Evolutionary conservation across 2,113 vertebrate species (phyloP), one percentile per base, ranked within the genome.

Genomic region (Corythaixoides concolor): DNA sequence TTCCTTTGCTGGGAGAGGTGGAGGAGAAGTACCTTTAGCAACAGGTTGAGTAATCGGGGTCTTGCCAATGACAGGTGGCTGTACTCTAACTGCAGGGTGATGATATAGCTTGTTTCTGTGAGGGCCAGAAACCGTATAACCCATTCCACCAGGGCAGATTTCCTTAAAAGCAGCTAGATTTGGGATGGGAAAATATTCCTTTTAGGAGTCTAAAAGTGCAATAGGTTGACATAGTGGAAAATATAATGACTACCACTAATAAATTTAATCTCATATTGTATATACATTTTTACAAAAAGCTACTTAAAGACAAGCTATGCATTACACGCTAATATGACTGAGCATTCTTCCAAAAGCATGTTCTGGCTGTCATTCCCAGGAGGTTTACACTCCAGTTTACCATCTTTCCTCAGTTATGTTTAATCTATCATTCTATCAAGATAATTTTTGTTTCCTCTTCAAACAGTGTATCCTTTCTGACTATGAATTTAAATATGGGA

Each of bases 101-200:
- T 98, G 98, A 97, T 98, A 97, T 98, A 98, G 98, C 97, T 98
- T 98, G 98, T 99, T 99, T 97, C 98, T 98, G 96, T 98, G 98
- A 96, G 98, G 97, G 96, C 98, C 98, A 98, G 99, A 98, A 97
- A 99, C 99, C 79, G 99, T 99, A 98, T 99, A 99, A 96, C 99
- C 99, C 99, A 99, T 99, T 97, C 99, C 99, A 97, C 99, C 99
- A 88, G 99, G 99, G 98, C 99, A 99, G 98, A 99, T 99, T 98
- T 99, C 99, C 98, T 99, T 99, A 98, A 99, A 99, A 97, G 98
- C 98, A 96, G 99, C 99, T 99, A 98, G 97, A 93, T 97, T 98
- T 98, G 98, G 96, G 98, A 98, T 96, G 97, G 98, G 98, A 98
- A 98, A 98, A 98, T 98, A 98, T 98, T 98, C 97, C 97, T 98